Conservation (phyloP, 2,113 vertebrate species). For the Alethe diademata region DNA sequence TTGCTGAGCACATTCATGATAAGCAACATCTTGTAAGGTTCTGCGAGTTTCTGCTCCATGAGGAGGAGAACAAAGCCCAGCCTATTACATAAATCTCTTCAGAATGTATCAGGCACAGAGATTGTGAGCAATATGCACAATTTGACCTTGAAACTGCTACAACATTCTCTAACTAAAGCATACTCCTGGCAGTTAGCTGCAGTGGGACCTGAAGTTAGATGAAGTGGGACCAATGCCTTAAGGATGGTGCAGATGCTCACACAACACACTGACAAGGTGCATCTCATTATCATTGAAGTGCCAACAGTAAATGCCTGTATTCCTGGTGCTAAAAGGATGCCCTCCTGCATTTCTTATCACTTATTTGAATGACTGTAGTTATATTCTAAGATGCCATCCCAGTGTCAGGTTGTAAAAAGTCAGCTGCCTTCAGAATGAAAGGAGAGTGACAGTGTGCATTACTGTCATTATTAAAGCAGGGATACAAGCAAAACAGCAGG, state of each 20-base stretch:
- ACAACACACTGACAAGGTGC: neutral
- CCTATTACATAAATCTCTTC: neutral
- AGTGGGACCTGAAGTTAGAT: neutral
- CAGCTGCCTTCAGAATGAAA: slow-evolving; percentile 13
- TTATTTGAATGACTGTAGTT: neutral
- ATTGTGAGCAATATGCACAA: neutral
- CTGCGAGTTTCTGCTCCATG: neutral
- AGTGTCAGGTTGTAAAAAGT: neutral
- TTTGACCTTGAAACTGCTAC: neutral
- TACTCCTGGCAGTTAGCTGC: neutral
- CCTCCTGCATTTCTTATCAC: neutral
- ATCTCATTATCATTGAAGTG: neutral
- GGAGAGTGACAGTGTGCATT: slow-evolving; percentile 18
- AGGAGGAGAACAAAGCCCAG: neutral
- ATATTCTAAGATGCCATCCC: neutral
- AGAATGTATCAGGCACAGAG: neutral
- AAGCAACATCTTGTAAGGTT: neutral
- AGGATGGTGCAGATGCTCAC: neutral
- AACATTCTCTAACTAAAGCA: neutral
- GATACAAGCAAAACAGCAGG: neutral
- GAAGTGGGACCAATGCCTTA: neutral
- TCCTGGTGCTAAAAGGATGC: neutral
- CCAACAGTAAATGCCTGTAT: neutral
- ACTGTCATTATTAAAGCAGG: slow-evolving; percentile 15
- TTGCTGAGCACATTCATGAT: neutral